Evolutionary conservation across 2,888 invertebrate species (phyloP).

Genomic region (Chloromyia formosa): DNA sequence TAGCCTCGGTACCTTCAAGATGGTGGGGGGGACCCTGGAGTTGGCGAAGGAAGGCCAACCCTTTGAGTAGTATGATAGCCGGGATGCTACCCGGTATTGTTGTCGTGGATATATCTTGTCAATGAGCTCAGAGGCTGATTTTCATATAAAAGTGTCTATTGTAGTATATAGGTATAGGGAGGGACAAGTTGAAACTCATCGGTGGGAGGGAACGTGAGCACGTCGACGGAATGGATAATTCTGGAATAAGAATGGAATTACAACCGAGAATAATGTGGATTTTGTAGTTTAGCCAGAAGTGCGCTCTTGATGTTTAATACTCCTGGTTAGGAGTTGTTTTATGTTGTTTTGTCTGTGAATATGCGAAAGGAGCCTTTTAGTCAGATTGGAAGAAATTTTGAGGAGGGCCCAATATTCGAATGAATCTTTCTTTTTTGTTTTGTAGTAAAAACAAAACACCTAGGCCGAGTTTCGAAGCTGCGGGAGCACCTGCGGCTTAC

Average conservation of each 20-base stretch:
- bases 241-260: slow-evolving; percentile 3
- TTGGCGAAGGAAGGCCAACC: not conserved
- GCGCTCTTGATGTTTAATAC: not conserved
- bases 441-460: too few relatives aligned
- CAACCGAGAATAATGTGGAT: not conserved
- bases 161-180: not conserved
- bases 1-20: not conserved
- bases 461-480: too few relatives aligned
- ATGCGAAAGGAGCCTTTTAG: not conserved
- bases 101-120: not conserved
- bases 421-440: too few relatives aligned
- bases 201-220: too few relatives aligned
- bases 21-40: not conserved
- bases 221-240: not conserved
- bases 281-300: not conserved
- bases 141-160: slow-evolving; percentile 17
- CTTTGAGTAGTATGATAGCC: not conserved
- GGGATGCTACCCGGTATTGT: not conserved
- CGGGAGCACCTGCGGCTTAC: too few relatives aligned
- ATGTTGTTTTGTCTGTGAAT: too few relatives aligned
- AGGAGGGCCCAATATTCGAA: too few relatives aligned
- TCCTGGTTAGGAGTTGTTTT: not conserved
- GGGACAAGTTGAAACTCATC: too few relatives aligned
- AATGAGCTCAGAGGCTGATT: slow-evolving; percentile 5
- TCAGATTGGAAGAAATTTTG: not conserved